Evolutionary conservation across 2,888 invertebrate species (phyloP), one percentile per base, ranked within the genome.

Genomic region (Ophion obscuratus): DNA sequence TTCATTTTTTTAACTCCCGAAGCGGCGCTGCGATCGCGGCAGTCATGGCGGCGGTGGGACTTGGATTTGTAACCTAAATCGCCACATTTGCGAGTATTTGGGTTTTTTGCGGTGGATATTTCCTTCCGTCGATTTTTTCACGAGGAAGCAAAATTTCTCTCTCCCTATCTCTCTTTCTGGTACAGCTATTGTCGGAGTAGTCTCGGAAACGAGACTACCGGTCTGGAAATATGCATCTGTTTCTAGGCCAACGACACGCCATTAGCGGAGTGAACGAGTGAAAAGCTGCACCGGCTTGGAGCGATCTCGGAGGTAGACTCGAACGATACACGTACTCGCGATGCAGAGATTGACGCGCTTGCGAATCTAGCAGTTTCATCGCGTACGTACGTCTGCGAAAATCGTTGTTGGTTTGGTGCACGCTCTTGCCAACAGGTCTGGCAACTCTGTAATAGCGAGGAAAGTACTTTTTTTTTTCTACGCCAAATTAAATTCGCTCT

Each of bases 171-270:
- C 53, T 14, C 47, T 27, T 7, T 40, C 36, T 64, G 24, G 47
- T 79, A 67, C 53, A 57, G 17, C 70, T 74, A 75, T 85, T 82
- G 78, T 85, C 44, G 36, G 36, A 62, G 64, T 40, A 64, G 74
- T 68, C 83, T 77, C 86, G 80, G 85, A 83, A 83, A 83, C 78
- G 86, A 86, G 77, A 81, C 86, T 83, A 83, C 74, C 85, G 80
- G 76, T 80, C 83, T 83, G 86, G 81, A 83, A 81, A 86, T 86
- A 81, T 83, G 83, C 86, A 83, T 83, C 80, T 77, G 83, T 86
- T 86, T 86, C 86, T 86, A 86, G 86, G 86, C 86, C 83, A 83
- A 64, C 79, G 73, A 80, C 70, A 84, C 83, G 83, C 44, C 75
- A 14, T 47, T 14, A 75, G 64, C 75, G 62, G 71, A 79, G 70